Conservation (phyloP, 2,797 vertebrate genomes). For the Pipistrellus pipistrellus region DNA sequence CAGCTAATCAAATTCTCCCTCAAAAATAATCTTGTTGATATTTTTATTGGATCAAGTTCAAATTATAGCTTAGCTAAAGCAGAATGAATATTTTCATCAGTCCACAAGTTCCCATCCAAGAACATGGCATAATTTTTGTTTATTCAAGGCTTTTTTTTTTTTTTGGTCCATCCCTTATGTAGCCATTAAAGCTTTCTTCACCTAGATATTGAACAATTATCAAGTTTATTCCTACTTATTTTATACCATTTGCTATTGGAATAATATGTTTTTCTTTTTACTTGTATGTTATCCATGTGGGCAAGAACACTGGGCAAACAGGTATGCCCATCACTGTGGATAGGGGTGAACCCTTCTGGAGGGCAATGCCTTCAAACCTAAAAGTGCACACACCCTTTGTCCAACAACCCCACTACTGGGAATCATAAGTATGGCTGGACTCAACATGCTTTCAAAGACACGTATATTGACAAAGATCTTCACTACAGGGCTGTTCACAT, state of each 20-base stretch:
- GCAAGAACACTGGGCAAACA: not conserved
- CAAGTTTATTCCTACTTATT: constrained; percentile 23
- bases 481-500: not conserved
- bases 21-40: not conserved
- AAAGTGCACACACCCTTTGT: not conserved
- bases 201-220: not conserved
- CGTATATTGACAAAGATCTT: not conserved
- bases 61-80: not conserved
- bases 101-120: not conserved
- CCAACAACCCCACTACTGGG: not conserved
- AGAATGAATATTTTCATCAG: not conserved
- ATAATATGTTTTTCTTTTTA: constrained; percentile 13
- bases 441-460: not conserved
- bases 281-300: not conserved
- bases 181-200: not conserved
- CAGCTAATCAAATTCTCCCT: not conserved
- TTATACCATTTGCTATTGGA: constrained; percentile 25
- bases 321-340: not conserved
- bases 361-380: not conserved
- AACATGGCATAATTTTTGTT: not conserved
- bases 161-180: not conserved
- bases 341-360: not conserved
- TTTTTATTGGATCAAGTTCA: constrained; percentile 52
- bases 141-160: not conserved
- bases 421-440: not conserved